Evolutionary conservation across 2,113 vertebrate species (phyloP), one percentile per base, ranked within the genome.

Genomic region (Antechinus stuartii): DNA sequence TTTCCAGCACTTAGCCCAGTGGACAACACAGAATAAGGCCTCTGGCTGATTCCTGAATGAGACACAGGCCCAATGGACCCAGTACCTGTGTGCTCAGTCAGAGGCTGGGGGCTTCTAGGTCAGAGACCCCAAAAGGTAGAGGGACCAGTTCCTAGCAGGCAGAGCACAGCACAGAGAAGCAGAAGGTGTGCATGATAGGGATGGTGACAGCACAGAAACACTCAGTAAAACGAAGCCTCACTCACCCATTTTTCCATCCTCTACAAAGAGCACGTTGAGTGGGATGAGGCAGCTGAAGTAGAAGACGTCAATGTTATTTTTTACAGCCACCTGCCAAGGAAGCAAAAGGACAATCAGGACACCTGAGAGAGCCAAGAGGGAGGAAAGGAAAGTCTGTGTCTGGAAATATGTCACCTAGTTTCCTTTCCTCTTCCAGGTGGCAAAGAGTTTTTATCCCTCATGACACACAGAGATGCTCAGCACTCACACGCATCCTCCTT

Each of bases 271-370:
- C 95, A 99, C 98, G 12, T 99, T 99, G 97, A 99, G 99, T 90
- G 99, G 99, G 97, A 99, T 99, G 91, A 99, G 99, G 94, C 99
- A 99, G 97, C 99, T 99, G 98, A 99, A 99, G 99, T 99, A 99
- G 98, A 99, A 99, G 93, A 99, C 99, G 54, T 99, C 99, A 0
- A 99, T 99, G 98, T 98, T 99, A 99, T 99, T 99, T 99, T 99
- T 99, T 98, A 99, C 99, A 95, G 99, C 99, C 98, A 99, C 99
- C 99, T 99, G 99, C 61, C 50, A 97, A 0, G 89, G 94, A 97
- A 98, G 97, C 94, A 98, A 97, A 49, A 14, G 91, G 35, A 89
- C 92, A 97, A 96, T 98, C 94, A 97, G 92, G 93, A 91, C n/a
- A 56, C 46, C 68, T 96, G 8, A 95, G 89, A 91, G 90, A 90